A percentile compares a stretch with the other conserved stretches of the same genome.
Conservation (phyloP, 2,797 vertebrate species). For the Enoplosus armatus region DNA sequence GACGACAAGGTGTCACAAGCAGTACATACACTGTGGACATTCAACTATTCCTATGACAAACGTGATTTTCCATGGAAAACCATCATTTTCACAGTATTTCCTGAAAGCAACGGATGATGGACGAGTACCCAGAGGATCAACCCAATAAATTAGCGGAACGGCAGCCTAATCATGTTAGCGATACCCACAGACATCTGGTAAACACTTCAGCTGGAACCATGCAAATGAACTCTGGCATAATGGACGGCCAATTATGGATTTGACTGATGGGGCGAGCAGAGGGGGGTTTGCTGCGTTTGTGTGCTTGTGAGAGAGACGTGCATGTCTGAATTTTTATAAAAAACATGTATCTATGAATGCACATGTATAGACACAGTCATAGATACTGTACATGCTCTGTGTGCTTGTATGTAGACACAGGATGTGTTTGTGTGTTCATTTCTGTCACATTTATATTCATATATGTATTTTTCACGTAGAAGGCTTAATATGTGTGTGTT, state of each 20-base stretch:
- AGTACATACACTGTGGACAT: not conserved
- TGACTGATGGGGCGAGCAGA: constrained; percentile 67
- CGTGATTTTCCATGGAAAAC: constrained; percentile 19
- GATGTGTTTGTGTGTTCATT: not conserved
- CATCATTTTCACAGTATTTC: constrained; percentile 9
- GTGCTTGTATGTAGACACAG: not conserved
- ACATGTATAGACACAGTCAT: not conserved
- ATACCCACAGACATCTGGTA: constrained; percentile 77
- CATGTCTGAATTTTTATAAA: constrained; percentile 13
- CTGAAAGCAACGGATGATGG: constrained; percentile 48
- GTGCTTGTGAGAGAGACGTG: not conserved
- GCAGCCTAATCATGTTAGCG: constrained; percentile 74
- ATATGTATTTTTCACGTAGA: not conserved
- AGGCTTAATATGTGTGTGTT: not conserved
- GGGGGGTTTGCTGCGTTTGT: constrained; percentile 17
- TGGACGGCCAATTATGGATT: constrained; percentile 75
- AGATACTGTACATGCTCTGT: not conserved
- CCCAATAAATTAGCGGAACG: constrained; percentile 68
- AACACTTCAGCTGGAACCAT: constrained; percentile 78
- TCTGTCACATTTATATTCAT: constrained; percentile 24
- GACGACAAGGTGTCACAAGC: not conserved
- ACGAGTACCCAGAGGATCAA: constrained; percentile 61
- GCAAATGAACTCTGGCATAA: constrained; percentile 76
- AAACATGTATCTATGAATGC: not conserved
- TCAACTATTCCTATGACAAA: not conserved